Evolutionary conservation across 1,140 invertebrate genomes (phyloP), one percentile per base, ranked within the genome.

Genomic region (Drosophila novamexicana): DNA sequence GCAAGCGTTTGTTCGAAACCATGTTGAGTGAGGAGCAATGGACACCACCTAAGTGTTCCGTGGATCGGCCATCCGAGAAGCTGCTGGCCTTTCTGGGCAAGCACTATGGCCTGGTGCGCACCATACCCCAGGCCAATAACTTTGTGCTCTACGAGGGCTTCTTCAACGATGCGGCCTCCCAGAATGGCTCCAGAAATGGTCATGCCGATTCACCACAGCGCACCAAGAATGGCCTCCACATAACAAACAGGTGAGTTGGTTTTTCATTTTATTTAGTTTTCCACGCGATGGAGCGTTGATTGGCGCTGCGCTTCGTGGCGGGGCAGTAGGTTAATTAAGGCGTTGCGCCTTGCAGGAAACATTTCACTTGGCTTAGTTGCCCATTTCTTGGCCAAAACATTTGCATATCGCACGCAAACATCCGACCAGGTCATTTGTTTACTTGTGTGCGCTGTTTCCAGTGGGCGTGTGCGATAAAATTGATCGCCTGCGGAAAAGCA

Each of bases 41-140:
- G 14, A 91, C 92, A 29, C 95, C 96, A 0, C 91, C 94, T 0
- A 95, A 97, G 91, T 93, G 98, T 63, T 97, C 98, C 0, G 96
- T 99, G 72, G 98, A 99, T 92, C 94, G 97, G 58, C 98, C 98
- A 0, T 98, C 97, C 0, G 94, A 95, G 34, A 98, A 98, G 91
- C 96, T 98, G 77, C 93, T 97, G 42, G 94, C 94, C 16, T 99
- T 99, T 92, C 93, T 99, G 1, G 93, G 93, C 9, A 98, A 97
- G 92, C 96, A 98, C 92, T 98, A 98, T 86, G 94, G 90, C 3
- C 93, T 98, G 6, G 92, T 93, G 32, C 93, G 94, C 53, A 94
- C 95, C 16, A 95, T 98, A 79, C 95, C 95, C 8, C 97, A 98
- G 91, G 95, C 96, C 62, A 98, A 98, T 91, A 97, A 98, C 92